A percentile compares a stretch with the other conserved stretches of the same genome.
These are phyloP conservation scores for Drosophila kambysellisi DNA, from an alignment of 2,888 invertebrate genomes.

Conservation along the genomic window DNA sequence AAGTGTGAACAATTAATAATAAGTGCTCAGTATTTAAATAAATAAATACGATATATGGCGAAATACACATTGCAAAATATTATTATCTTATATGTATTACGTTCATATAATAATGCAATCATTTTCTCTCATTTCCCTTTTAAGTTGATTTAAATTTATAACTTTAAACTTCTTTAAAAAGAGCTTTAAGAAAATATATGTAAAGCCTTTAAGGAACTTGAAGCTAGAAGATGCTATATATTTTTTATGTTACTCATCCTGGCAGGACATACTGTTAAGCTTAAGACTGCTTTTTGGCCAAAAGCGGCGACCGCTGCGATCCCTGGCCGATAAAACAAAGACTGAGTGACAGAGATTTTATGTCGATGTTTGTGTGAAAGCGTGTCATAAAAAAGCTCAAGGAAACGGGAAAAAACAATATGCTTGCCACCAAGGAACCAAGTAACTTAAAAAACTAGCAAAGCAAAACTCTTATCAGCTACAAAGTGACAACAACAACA, in stretches of 20 bases:
- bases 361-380: constrained; percentile 68
- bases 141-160: neutral
- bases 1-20: neutral
- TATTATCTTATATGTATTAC: neutral
- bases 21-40: neutral
- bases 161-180: neutral
- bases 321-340: constrained; percentile 41
- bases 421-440: constrained; percentile 47
- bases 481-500: constrained; percentile 57
- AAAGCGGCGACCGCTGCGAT: constrained; percentile 40
- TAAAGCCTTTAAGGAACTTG: neutral
- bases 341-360: constrained; percentile 68
- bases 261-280: constrained; percentile 20
- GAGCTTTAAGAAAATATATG: neutral
- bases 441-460: constrained; percentile 71
- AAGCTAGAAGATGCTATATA: neutral
- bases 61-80: neutral
- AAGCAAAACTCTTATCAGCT: constrained; percentile 76
- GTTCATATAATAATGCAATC: neutral
- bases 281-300: constrained; percentile 28
- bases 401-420: constrained; percentile 58
- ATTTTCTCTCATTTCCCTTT: neutral
- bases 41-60: neutral
- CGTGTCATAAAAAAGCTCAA: constrained; percentile 66
- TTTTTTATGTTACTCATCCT: neutral